These are phyloP conservation scores for Napeogenes sylphis DNA, from an alignment of 2,888 invertebrate genomes.

Conservation along the genomic window DNA sequence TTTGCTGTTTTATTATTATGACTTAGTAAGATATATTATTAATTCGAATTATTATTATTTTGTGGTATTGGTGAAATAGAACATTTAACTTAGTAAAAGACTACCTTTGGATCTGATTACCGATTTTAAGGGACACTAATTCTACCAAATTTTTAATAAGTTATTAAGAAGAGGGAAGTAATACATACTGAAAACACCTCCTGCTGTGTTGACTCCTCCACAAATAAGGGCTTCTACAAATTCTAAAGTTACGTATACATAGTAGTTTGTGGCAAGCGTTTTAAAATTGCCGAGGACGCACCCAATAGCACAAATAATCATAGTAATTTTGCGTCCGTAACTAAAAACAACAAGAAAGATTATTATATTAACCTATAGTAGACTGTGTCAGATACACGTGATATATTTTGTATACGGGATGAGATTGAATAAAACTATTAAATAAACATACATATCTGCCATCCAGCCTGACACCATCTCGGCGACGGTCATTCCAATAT, in stretches of 20 bases:
- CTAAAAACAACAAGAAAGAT: slow-evolving; percentile 37
- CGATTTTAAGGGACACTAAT: too few relatives aligned
- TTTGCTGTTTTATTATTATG: too few relatives aligned
- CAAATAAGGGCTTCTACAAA: slow-evolving; percentile 53
- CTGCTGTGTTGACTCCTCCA: slow-evolving; percentile 52
- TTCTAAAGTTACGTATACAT: slow-evolving; percentile 50
- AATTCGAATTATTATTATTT: too few relatives aligned
- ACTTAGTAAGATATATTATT: too few relatives aligned
- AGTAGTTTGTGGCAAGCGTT: slow-evolving; percentile 50
- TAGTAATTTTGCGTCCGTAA: slow-evolving; percentile 57
- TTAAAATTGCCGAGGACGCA: slow-evolving; percentile 55
- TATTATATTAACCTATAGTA: neutral
- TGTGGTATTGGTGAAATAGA: too few relatives aligned
- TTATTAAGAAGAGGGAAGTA: too few relatives aligned
- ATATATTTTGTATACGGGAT: too few relatives aligned
- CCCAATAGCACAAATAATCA: slow-evolving; percentile 50
- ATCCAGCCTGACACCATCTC: slow-evolving; percentile 56
- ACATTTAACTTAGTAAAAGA: too few relatives aligned
- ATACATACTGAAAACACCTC: slow-evolving; percentile 54
- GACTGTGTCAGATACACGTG: too few relatives aligned
- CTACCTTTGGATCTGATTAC: too few relatives aligned
- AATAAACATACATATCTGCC: slow-evolving; percentile 49
- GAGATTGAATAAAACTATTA: neutral
- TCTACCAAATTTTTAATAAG: too few relatives aligned
- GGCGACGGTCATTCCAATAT: slow-evolving; percentile 52